Conservation (phyloP, 2,797 vertebrate genomes). For the Smutsia temminckii region DNA sequence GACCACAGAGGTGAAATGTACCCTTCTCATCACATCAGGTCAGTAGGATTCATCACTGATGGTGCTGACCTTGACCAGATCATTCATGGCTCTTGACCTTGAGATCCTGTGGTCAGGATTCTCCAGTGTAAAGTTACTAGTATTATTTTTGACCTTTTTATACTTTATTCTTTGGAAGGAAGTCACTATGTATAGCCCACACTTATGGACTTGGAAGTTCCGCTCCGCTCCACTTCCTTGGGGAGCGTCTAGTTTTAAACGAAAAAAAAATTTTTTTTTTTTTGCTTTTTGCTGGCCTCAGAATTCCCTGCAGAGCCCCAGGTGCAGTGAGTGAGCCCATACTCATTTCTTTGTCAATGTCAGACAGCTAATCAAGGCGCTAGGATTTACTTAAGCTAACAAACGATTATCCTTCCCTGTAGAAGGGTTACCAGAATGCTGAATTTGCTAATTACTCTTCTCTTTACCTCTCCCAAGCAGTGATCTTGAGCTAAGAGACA, state of each 20-base stretch:
- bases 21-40: background rate
- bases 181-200: background rate
- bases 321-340: background rate
- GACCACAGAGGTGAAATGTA: background rate
- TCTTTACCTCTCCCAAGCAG: background rate
- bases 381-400: conserved; percentile 30
- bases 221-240: background rate
- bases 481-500: conserved; percentile 30
- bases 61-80: no score
- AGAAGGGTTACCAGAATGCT: conserved; percentile 34
- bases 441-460: conserved; percentile 49
- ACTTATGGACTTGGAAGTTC: background rate
- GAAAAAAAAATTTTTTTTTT: background rate
- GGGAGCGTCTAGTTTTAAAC: background rate
- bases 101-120: background rate
- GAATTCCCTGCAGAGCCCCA: background rate
- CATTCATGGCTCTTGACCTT: background rate
- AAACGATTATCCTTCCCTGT: background rate
- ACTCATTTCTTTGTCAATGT: background rate
- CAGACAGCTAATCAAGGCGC: background rate
- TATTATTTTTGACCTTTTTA: background rate
- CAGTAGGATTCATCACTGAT: background rate
- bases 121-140: background rate
- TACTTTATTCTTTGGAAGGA: background rate
- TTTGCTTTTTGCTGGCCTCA: background rate